phyloP scores from a whole-genome alignment of 1,140 invertebrate genomes.

The Pachyrhynchus sulphureomaculatus region DNA sequence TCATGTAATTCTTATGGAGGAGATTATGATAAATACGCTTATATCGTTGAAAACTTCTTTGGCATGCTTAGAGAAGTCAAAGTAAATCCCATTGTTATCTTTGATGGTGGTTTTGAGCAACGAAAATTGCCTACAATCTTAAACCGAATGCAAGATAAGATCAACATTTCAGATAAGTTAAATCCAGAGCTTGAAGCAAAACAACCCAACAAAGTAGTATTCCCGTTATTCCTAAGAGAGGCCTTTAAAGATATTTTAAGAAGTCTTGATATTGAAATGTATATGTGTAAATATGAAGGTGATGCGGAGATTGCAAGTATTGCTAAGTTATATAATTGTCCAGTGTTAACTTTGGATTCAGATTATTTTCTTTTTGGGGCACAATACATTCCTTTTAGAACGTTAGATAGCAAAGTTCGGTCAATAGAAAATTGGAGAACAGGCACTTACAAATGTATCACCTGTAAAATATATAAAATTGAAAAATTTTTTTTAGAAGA shows the following conservation, averaged over 20 bases:
- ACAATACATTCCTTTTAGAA: conserved; percentile 75
- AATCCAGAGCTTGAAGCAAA: conserved; percentile 53
- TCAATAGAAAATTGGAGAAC: conserved; percentile 18
- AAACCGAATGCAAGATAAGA: conserved; percentile 62
- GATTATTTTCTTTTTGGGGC: conserved; percentile 89
- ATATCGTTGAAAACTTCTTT: conserved; percentile 69
- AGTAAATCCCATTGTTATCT: conserved; percentile 71
- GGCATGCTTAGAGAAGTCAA: conserved; percentile 69
- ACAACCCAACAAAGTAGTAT: conserved; percentile 53
- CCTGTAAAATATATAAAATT: conserved; percentile 72
- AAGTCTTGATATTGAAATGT: conserved; percentile 64
- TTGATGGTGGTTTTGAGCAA: conserved; percentile 79
- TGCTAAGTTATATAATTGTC: conserved; percentile 74
- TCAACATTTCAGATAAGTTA: conserved; percentile 56
- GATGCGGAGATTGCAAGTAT: conserved; percentile 81
- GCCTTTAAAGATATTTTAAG: conserved; percentile 69
- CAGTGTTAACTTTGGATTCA: conserved; percentile 85
- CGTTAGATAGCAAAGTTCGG: conserved; percentile 42
- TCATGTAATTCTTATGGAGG: conserved; percentile 70
- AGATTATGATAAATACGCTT: conserved; percentile 78
- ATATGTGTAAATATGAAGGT: conserved; percentile 80
- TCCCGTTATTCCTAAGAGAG: conserved; percentile 70
- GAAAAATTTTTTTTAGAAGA: conserved; percentile 67
- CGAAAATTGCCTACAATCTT: conserved; percentile 74
- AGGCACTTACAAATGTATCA: conserved; percentile 52